Conservation (phyloP, 1,140 invertebrate genomes). For the Littorina saxatilis region DNA sequence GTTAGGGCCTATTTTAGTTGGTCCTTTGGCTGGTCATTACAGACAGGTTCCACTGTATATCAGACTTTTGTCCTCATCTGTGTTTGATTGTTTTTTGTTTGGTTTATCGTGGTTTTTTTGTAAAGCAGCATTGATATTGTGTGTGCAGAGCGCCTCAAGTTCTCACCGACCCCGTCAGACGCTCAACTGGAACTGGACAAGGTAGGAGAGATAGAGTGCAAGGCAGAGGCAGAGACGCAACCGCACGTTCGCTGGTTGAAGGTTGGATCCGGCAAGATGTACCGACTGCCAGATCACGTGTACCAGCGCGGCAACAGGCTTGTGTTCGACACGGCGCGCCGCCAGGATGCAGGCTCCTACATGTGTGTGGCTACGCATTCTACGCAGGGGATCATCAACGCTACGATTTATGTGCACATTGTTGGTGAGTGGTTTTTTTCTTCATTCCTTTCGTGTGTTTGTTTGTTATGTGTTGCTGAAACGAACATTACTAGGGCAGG, state of each 20-base stretch:
- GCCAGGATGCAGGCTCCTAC: slow-evolving; percentile 85
- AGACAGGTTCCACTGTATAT: too few species aligned
- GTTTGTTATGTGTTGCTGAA: not conserved
- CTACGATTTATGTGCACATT: slow-evolving; percentile 90
- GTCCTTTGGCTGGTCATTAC: too few species aligned
- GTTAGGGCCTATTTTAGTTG: too few species aligned
- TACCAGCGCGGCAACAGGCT: slow-evolving; percentile 88
- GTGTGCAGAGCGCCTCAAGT: slow-evolving; percentile 86
- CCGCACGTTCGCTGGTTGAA: slow-evolving; percentile 90
- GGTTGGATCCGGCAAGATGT: slow-evolving; percentile 46
- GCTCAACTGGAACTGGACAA: slow-evolving; percentile 86
- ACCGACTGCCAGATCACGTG: slow-evolving; percentile 79
- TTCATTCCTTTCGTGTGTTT: not conserved
- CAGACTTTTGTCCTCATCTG: too few species aligned
- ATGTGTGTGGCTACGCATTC: slow-evolving; percentile 83
- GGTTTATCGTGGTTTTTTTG: too few species aligned
- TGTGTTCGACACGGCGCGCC: slow-evolving; percentile 86
- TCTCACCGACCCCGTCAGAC: slow-evolving; percentile 86
- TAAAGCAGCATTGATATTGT: not conserved
- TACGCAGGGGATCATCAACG: slow-evolving; percentile 87
- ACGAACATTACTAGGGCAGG: too few species aligned
- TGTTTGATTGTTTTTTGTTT: too few species aligned
- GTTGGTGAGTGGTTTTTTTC: slow-evolving; percentile 81
- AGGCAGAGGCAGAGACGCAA: slow-evolving; percentile 83
- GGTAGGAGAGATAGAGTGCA: slow-evolving; percentile 89